Base-by-base conservation (phyloP, 2,888 invertebrate species). In the Kryphioiulus occultus region DNA sequence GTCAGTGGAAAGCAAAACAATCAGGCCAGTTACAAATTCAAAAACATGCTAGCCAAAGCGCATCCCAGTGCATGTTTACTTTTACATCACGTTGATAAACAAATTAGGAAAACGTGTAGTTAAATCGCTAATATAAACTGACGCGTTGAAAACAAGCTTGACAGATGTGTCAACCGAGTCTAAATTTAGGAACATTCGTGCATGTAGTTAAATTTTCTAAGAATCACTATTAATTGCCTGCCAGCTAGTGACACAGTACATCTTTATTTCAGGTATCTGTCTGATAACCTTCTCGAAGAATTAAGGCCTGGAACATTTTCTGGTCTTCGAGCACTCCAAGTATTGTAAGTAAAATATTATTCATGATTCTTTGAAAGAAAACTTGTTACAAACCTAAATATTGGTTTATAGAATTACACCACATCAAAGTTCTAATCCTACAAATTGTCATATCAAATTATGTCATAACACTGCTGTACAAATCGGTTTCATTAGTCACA, bases 251-350 rank as follows among this genome's bases (percentile, higher is more conserved):
- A 59, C 59, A 59, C 4, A 47, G 26, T 39, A 10, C 15, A 86
- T 32, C 2, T 89, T 90, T 89, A 89, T 93, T 93, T 87, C 94
- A 96, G 96, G 92, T 95, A 95, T 91, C 93, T 96, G 91, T 95
- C 95, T 26, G 94, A 95, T 93, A 96, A 96, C 93, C 94, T 94
- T 78, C 91, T 91, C 15, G 88, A 89, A 32, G 87, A 88, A 82
- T 89, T 92, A 30, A 90, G 90, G 4, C 90, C 91, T 86, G 90
- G 90, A 86, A 90, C 91, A 12, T 91, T 92, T 87, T 85, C 84
- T 12, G 91, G 91, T 88, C 86, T 91, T 78, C 90, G 90, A 3
- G 89, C 90, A n/a, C 89, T 91, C n/a, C 87, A 87, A 0, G 89
- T 91, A 44, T 85, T 91, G 92, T 91, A 90, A 91, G 91, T 91